Percentiles rank a stretch among this genome's conserved stretches.
Conservation (phyloP, 2,113 vertebrate species). For the Caloenas nicobarica region DNA sequence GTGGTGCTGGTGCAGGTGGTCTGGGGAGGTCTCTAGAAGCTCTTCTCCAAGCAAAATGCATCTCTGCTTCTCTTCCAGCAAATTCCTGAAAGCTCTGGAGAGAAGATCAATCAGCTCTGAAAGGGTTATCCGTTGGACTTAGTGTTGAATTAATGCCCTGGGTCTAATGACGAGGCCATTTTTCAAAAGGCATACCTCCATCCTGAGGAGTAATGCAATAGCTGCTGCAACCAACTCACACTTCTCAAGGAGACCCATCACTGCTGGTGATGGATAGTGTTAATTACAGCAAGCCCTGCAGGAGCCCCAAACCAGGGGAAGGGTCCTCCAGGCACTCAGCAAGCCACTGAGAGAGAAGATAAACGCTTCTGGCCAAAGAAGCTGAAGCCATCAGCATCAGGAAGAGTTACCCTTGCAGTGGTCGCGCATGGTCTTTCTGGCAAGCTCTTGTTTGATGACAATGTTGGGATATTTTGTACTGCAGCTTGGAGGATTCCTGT, state of each 20-base stretch:
- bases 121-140: neutral
- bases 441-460: neutral
- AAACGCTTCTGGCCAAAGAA: neutral
- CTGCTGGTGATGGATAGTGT: neutral
- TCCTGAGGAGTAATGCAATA: neutral
- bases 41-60: neutral
- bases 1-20: neutral
- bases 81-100: neutral
- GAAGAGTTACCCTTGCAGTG: rapidly evolving
- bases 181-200: neutral
- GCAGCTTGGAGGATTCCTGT: neutral
- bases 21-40: neutral
- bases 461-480: rapidly evolving
- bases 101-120: neutral
- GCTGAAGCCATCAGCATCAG: neutral
- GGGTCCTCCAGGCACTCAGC: neutral
- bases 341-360: neutral
- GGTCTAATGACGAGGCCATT: neutral
- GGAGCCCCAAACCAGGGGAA: neutral
- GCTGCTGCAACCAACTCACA: neutral
- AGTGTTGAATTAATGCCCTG: neutral
- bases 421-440: rapidly evolving
- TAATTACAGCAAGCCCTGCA: neutral
- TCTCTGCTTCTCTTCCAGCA: neutral
- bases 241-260: neutral